These are phyloP conservation scores for Romanogobio albipinnatus DNA, from an alignment of 2,113 vertebrate species.

Conservation along the genomic window DNA sequence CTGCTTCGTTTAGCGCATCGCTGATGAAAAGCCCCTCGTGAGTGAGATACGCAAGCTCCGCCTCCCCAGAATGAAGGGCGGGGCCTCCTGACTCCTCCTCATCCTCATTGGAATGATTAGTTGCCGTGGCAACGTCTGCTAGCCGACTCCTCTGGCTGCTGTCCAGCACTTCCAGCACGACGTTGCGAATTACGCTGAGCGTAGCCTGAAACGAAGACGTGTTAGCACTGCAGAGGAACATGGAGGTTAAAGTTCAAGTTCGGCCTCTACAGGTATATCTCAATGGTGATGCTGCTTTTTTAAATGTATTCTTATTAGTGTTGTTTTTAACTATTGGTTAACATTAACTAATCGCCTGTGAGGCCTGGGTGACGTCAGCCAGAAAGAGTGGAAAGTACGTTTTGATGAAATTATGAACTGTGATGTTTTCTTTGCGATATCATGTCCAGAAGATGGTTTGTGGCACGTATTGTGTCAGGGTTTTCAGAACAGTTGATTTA, in stretches of 20 bases:
- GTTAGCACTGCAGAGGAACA: background rate
- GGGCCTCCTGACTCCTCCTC: slow-evolving; percentile 16
- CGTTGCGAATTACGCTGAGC: slow-evolving; percentile 83
- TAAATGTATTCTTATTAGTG: background rate
- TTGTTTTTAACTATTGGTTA: background rate
- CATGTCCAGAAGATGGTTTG: no score
- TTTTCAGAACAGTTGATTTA: background rate
- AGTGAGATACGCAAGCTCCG: slow-evolving; percentile 93
- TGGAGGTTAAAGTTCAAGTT: background rate
- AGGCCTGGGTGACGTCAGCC: no score
- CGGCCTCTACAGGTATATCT: background rate
- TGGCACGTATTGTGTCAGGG: background rate
- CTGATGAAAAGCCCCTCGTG: slow-evolving; percentile 97
- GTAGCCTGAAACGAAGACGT: slow-evolving; percentile 78
- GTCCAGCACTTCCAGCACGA: slow-evolving; percentile 90
- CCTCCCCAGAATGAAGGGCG: slow-evolving; percentile 66
- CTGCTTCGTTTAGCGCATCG: slow-evolving; percentile 84
- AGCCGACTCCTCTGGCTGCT: slow-evolving; percentile 85
- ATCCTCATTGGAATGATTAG: slow-evolving; percentile 60
- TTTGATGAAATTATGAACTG: background rate
- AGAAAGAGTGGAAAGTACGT: background rate
- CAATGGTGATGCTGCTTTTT: background rate
- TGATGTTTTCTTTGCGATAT: no score
- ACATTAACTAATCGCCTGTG: background rate
- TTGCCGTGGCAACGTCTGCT: slow-evolving; percentile 68